Base-by-base conservation (phyloP, 2,888 invertebrate species). In the Sarcophaga carnaria region DNA sequence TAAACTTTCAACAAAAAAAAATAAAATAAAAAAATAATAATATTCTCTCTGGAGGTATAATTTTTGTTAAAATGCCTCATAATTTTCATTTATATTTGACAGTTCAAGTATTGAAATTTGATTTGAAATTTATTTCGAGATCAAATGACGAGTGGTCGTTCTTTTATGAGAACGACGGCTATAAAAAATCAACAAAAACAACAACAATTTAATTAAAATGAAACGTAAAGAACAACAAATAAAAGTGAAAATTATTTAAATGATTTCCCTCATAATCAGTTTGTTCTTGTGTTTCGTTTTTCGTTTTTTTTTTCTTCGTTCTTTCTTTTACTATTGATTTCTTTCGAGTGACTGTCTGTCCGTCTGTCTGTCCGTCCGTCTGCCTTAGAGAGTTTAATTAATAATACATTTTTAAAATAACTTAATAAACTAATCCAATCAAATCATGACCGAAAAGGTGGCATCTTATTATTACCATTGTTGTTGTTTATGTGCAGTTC, bases 191-290 rank as follows among this genome's bases (percentile, higher is more conserved):
- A 6, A 37, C 37, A 37, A 1, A 8, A 37, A n/a, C 8, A 45
- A 47, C 17, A 69, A 25, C 59, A 59, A 74, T 77, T n/a, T 64
- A 77, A 83, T 66, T 77, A 59, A 83, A 80, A 8, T 45, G 54
- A 86, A 76, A 54, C 76, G 72, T 14, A 74, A 22, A 45, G 12
- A 79, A 71, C 12, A 5, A 77, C 37, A 76, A 67, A 75, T 71
- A 83, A 83, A 80, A 86, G 77, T 80, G 86, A 83, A 86, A 86
- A 86, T 79, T 81, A 87, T 87, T 87, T 63, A 84, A 84, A 81
- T 84, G 81, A 63, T 79, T 67, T 81, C 78, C 84, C 87, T 81
- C 84, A 84, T 87, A 79, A 79, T 37, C 37, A 37, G 8, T 2
- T 37, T 37, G 37, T 37, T 37, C 37, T 37, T 10, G 8, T 2